A percentile compares a stretch with the other conserved stretches of the same genome.
phyloP scores from a whole-genome alignment of 1,140 invertebrate genomes.

The Rhopalosiphum padi region DNA sequence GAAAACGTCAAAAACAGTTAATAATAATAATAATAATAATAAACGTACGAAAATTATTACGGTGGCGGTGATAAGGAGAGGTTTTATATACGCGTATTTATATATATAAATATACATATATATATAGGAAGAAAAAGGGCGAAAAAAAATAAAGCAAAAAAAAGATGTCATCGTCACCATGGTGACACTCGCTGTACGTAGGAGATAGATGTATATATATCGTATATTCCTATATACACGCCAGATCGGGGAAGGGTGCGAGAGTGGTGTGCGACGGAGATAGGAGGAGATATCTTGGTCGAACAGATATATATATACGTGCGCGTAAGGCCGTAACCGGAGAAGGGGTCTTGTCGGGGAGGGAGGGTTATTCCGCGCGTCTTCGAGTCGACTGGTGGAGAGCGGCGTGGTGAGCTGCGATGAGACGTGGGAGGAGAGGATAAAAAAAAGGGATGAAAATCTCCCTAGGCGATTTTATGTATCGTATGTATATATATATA shows the following conservation, averaged over 20 bases:
- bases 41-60: conserved; percentile 54
- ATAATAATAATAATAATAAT: conserved; percentile 46
- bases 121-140: background rate
- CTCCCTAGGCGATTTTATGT: conserved; percentile 55
- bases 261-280: background rate
- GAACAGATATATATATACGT: conserved; percentile 32
- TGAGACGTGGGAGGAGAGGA: background rate
- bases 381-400: background rate
- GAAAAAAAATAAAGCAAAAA: background rate
- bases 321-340: background rate
- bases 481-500: conserved; percentile 48
- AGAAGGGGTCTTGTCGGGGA: background rate
- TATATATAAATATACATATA: no score
- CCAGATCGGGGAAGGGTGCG: background rate
- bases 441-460: conserved; percentile 54
- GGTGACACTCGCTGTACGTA: conserved; percentile 26
- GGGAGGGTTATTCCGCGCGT: background rate
- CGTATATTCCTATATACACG: background rate
- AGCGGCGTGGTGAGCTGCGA: background rate
- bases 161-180: conserved; percentile 56
- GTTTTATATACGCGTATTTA: background rate
- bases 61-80: conserved; percentile 23
- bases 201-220: background rate
- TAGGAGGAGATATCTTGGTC: conserved; percentile 49
- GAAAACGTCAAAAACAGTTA: conserved; percentile 55